Base-by-base conservation (phyloP, 2,113 vertebrate species). In the Pteruthius melanotis region DNA sequence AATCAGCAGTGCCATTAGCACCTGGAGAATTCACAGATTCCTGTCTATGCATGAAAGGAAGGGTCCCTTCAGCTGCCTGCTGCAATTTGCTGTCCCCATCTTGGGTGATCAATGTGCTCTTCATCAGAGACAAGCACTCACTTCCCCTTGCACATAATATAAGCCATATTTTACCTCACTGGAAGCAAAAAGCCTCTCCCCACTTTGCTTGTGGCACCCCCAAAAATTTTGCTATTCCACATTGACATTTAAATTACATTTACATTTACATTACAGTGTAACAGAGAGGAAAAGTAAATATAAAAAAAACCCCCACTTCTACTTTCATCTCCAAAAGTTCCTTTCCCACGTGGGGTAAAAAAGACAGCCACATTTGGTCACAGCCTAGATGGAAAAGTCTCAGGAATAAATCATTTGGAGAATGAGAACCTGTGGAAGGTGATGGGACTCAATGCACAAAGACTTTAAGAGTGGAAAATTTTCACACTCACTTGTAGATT, bases 401-500 rank as follows among this genome's bases (percentile, higher is more conserved):
- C 44, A 37, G 39, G 23, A 83, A 49, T 35, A 71, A 85, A 75
- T 30, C 1, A 42, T 23, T 27, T 71, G 37, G 44, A 57, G 69
- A 81, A 84, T 11, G 30, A 68, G 11, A 57, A n/a, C 1, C 0
- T 27, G 35, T 44, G 30, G 31, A 74, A 45, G 33, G 15, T 21
- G 37, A 23, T n/a, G 21, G n/a, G 64, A 68, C 40, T 76, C 39
- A 5, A 5, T 0, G 3, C 11, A 57, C 28, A 30, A 47, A 28
- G 31, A 49, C 31, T 35, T 26, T 8, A 60, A 57, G 75, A 86
- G 15, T 2, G 20, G 7, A 49, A 64, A 23, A 22, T 44, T 53
- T 63, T 26, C 33, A 28, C 47, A 84, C 98, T 98, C 91, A 99
- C 99, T 99, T 99, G 97, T 99, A 99, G 89, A 99, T 99, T 95